phyloP scores from a whole-genome alignment of 2,888 invertebrate species.

The Galeruca laticollis region DNA sequence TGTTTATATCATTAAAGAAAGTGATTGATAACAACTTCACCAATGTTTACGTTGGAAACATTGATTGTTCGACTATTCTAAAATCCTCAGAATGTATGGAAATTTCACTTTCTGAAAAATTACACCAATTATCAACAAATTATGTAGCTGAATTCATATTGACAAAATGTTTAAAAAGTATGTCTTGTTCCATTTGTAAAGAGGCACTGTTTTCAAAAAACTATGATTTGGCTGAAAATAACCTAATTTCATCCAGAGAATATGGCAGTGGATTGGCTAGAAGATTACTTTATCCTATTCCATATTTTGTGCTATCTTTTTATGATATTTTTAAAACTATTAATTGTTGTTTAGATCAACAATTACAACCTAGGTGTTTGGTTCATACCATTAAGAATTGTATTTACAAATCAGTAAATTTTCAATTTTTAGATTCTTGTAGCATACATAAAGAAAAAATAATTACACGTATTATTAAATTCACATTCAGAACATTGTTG shows the following conservation, averaged over 20 bases:
- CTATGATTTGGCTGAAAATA: slow-evolving; percentile 17
- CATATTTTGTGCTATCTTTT: slow-evolving; percentile 13
- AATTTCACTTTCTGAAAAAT: too few species aligned
- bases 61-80: too few species aligned
- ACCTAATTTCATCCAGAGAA: slow-evolving; percentile 26
- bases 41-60: too few species aligned
- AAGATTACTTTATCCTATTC: slow-evolving; percentile 15
- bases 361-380: too few species aligned
- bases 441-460: too few species aligned
- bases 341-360: too few species aligned
- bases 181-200: slow-evolving; percentile 17
- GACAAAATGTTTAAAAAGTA: slow-evolving; percentile 15
- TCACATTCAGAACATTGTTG: too few species aligned
- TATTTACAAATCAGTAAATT: too few species aligned
- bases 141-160: slow-evolving; percentile 29
- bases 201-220: slow-evolving; percentile 15
- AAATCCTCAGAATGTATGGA: too few species aligned
- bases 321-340: slow-evolving; percentile 22
- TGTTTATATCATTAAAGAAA: slow-evolving; percentile 18
- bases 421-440: too few species aligned
- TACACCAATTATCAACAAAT: slow-evolving; percentile 19
- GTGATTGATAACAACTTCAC: neutral
- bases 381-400: too few species aligned
- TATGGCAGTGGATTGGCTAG: slow-evolving; percentile 27
- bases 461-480: too few species aligned